phyloP scores from a whole-genome alignment of 2,797 vertebrate species.

The Brotogeris chrysoptera region DNA sequence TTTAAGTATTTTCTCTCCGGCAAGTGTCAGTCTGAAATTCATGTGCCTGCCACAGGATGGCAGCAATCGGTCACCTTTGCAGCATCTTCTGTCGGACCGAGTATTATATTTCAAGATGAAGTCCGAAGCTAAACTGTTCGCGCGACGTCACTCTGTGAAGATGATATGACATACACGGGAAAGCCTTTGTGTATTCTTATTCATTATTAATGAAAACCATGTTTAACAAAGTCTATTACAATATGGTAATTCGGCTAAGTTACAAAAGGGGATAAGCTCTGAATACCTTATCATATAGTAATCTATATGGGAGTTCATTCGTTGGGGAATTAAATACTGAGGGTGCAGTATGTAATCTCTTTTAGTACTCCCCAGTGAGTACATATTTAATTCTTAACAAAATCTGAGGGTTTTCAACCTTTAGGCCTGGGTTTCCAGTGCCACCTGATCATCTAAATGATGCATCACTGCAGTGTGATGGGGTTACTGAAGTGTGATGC shows the following conservation, averaged over 20 bases:
- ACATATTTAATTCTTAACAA: neutral
- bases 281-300: neutral
- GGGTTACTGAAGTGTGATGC: neutral
- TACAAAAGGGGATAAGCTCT: neutral
- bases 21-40: neutral
- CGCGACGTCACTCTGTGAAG: neutral
- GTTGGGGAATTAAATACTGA: neutral
- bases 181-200: neutral
- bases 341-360: neutral
- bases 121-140: neutral
- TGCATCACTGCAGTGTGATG: neutral
- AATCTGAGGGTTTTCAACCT: neutral
- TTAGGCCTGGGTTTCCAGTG: neutral
- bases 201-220: neutral
- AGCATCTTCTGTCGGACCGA: neutral
- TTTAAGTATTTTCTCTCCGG: neutral
- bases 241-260: neutral
- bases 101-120: neutral
- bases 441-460: neutral
- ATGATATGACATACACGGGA: neutral
- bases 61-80: conserved; percentile 1
- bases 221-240: neutral
- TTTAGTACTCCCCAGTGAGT: neutral
- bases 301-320: neutral
- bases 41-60: conserved; percentile 44